A percentile compares a stretch with the other conserved stretches of the same genome.
These are phyloP conservation scores for Caretta caretta DNA, from an alignment of 2,113 vertebrate species.

Conservation along the genomic window DNA sequence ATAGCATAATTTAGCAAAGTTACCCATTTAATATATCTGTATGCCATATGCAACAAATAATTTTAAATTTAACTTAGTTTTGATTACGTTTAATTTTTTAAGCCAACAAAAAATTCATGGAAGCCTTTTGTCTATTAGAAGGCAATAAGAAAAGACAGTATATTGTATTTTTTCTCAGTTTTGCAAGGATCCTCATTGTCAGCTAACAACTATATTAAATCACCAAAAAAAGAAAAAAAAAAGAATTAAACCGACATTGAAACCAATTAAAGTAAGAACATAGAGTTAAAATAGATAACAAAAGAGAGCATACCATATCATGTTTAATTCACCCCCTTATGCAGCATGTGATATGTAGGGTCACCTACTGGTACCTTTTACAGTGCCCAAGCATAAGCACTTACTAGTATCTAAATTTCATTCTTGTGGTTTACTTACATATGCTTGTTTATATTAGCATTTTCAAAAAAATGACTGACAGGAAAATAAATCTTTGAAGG, in stretches of 20 bases:
- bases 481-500: background rate
- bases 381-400: accelerated
- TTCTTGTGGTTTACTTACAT: background rate
- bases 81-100: background rate
- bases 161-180: background rate
- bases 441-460: background rate
- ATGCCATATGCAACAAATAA: background rate
- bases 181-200: background rate
- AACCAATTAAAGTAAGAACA: background rate
- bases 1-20: background rate
- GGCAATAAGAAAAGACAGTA: background rate
- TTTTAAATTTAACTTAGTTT: background rate
- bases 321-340: background rate
- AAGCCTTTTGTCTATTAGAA: background rate
- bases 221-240: background rate
- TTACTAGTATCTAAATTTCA: background rate
- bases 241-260: background rate
- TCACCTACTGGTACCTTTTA: background rate
- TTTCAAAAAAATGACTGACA: background rate
- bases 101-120: background rate
- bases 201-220: background rate
- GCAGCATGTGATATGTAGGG: background rate
- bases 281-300: background rate
- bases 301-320: background rate
- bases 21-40: background rate